Evolutionary conservation across 2,113 vertebrate species (phyloP), one percentile per base, ranked within the genome.

Genomic region (Oryzias curvinotus): DNA sequence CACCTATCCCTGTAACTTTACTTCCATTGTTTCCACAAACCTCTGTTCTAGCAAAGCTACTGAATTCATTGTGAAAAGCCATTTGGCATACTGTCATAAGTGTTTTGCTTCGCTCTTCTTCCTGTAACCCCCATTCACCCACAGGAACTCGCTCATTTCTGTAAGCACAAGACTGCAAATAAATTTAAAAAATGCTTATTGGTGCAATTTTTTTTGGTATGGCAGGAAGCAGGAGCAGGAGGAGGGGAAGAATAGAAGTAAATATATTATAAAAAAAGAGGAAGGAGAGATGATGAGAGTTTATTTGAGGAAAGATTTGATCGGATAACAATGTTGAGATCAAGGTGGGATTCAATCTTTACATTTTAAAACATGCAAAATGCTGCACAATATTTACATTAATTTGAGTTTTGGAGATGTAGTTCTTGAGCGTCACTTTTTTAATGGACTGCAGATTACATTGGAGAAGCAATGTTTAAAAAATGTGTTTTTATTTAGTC

Each of bases 281-380:
- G 83, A 86, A 83, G 69, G 26, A 61, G 52, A 53, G 14, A 51
- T 21, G 8, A 16, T 54, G 56, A 48, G 18, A 8, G 57, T 77
- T 80, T 65, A 81, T 77, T 67, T 55, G 65, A 59, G 70, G 54
- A 51, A 69, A 55, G 63, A 77, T 65, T 74, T 80, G 71, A 70
- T 66, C 77, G 21, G 68, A 69, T 59, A 58, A 68, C 5, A 12
- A 88, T 89, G 86, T 62, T 75, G 5, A 63, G 50, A 65, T 51
- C 71, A 70, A 89, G 88, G 88, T 89, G 55, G 21, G 82, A 75
- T 52, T 21, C 17, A 0, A 57, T 66, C 65, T 65, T 60, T 52
- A 1, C 10, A 68, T 73, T 74, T 15, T 21, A 18, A 16, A 8
- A 18, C 3, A 23, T 16, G 8, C 7, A 30, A 30, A 30, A 30